phyloP scores from a whole-genome alignment of 2,888 invertebrate species.

The Papilio demoleus region DNA sequence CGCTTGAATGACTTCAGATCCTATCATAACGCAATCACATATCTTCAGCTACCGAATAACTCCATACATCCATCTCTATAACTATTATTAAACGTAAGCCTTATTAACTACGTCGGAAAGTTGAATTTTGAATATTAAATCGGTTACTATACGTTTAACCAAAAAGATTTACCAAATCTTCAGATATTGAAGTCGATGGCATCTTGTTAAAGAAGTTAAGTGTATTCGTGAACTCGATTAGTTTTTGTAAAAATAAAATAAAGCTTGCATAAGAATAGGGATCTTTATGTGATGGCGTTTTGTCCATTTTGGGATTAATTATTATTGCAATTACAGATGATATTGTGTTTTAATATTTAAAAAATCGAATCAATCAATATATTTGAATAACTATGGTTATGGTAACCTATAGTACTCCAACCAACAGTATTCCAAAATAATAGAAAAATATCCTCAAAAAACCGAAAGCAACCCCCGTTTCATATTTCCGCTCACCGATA shows the following conservation, averaged over 20 bases:
- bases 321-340: not conserved
- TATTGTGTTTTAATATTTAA: not conserved
- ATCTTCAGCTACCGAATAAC: constrained; percentile 54
- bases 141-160: constrained; percentile 54
- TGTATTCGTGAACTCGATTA: constrained; percentile 78
- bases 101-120: constrained; percentile 48
- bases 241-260: constrained; percentile 60
- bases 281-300: not conserved
- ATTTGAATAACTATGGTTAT: not conserved
- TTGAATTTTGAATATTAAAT: constrained; percentile 39
- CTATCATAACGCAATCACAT: constrained; percentile 83
- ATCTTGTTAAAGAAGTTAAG: constrained; percentile 76
- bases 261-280: constrained; percentile 30
- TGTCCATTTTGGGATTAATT: no score
- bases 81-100: constrained; percentile 50
- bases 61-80: constrained; percentile 56
- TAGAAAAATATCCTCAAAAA: constrained; percentile 69
- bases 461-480: constrained; percentile 76
- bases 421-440: constrained; percentile 28
- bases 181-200: constrained; percentile 82
- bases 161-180: constrained; percentile 60
- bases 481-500: constrained; percentile 74
- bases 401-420: no score
- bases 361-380: not conserved
- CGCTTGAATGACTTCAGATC: constrained; percentile 79